phyloP scores from a whole-genome alignment of 2,113 vertebrate genomes.

The Gadus chalcogrammus region DNA sequence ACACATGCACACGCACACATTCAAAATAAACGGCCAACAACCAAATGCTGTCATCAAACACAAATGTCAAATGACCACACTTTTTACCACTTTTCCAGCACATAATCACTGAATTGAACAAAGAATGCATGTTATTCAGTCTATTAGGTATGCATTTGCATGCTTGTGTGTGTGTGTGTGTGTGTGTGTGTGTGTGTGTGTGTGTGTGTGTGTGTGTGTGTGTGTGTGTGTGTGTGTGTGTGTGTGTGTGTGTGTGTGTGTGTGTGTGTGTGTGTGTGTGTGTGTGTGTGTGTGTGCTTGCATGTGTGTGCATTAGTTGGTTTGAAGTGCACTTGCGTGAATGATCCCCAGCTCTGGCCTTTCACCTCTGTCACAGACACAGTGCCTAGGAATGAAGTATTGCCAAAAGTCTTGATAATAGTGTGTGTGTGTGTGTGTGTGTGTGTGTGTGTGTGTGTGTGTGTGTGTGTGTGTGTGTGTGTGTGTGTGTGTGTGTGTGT shows the following conservation, averaged over 20 bases:
- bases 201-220: conserved; percentile 8
- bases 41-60: neutral
- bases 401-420: conserved; percentile 63
- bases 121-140: neutral
- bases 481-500: conserved; percentile 55
- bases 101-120: neutral
- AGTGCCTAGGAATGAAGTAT: conserved; percentile 63
- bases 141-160: neutral
- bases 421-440: conserved; percentile 57
- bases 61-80: neutral
- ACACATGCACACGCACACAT: no score
- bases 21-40: conserved; percentile 10
- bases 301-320: conserved; percentile 18
- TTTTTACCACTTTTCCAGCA: neutral
- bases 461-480: conserved; percentile 32
- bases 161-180: neutral
- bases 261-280: neutral
- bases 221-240: conserved; percentile 6
- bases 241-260: neutral
- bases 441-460: neutral
- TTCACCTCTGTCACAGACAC: conserved; percentile 65
- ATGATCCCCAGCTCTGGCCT: conserved; percentile 48
- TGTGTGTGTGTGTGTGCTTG: neutral
- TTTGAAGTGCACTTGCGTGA: neutral
- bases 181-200: conserved; percentile 16